phyloP scores from a whole-genome alignment of 2,888 invertebrate species.

The Scaptodrosophila latifasciaeformis region DNA sequence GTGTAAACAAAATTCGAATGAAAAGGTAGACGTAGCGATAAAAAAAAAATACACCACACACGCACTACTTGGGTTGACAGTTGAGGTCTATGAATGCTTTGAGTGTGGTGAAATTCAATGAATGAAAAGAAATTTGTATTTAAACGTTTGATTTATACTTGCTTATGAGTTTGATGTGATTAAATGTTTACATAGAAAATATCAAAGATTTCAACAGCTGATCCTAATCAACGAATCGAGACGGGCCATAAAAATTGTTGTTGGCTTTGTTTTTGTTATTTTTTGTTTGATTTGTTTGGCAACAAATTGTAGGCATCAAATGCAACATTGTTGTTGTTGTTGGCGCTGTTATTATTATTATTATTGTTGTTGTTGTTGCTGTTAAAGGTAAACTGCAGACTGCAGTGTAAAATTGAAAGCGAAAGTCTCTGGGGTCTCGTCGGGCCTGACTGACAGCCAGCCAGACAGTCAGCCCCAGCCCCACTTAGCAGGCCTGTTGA shows the following conservation, averaged over 20 bases:
- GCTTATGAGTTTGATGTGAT: not conserved
- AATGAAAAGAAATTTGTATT: not conserved
- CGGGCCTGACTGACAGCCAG: conserved; percentile 32
- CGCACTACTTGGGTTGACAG: no score
- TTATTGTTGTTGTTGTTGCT: conserved; percentile 10
- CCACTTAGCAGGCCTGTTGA: conserved; percentile 55
- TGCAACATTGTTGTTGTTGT: conserved; percentile 31
- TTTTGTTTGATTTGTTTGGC: conserved; percentile 59
- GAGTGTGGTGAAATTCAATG: no score
- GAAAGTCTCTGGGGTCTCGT: conserved; percentile 14
- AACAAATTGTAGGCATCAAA: conserved; percentile 65
- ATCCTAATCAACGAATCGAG: conserved; percentile 59
- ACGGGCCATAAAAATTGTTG: conserved; percentile 12
- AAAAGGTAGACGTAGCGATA: no score
- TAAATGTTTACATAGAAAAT: conserved; percentile 16
- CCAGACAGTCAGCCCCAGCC: no score
- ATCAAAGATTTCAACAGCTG: conserved; percentile 57
- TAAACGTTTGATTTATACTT: conserved; percentile 4
- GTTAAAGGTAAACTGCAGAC: conserved; percentile 35
- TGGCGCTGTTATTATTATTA: no score
- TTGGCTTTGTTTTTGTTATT: conserved; percentile 17
- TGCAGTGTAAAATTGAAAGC: conserved; percentile 41
- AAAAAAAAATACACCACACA: no score
- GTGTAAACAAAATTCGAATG: no score
- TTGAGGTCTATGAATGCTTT: no score